Evolutionary conservation across 2,797 vertebrate species (phyloP), one percentile per base, ranked within the genome.

Genomic region (Philypnodon macrostomus): DNA sequence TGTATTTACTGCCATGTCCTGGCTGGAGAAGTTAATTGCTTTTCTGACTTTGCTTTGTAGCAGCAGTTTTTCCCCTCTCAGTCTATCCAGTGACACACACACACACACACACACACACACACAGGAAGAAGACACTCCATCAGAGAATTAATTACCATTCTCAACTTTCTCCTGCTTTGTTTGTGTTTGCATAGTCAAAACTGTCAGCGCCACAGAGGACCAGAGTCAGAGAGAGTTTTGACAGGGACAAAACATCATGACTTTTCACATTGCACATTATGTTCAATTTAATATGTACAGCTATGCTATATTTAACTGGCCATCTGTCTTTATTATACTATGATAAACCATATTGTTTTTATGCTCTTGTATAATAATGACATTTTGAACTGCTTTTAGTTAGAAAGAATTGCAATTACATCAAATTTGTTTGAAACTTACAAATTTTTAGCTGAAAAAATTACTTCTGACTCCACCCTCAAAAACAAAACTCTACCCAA

Each of bases 21-120:
- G 70, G 73, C 63, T 58, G 51, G 63, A 82, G 73, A 63, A 83
- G 70, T 69, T 80, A 81, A 85, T 83, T 84, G 73, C 64, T 84
- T 80, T 79, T 69, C 60, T 70, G 61, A 78, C 39, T 77, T 59
- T 67, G 70, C 63, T 78, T 70, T 70, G 75, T 68, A 67, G 39
- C 37, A 53, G 58, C 36, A 26, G 36, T 60, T 7, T 57, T 61
- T 30, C 51, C 17, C 39, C 21, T 10, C 18, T 40, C 33, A 39
- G 10, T 15, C 27, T 31, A 9, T 24, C 10, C 41, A 30, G 16
- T 30, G 27, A 44, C 16, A 18, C 44, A 38, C 46, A 38, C 36
- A 47, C 34, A 45, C 48, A 58, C 31, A 42, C 6, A 37, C 16
- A 18, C 44, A 38, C 46, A 38, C 36, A 47, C 34, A 45, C 48